Base-by-base conservation (phyloP, 2,888 invertebrate species). In the Villa cingulata region DNA sequence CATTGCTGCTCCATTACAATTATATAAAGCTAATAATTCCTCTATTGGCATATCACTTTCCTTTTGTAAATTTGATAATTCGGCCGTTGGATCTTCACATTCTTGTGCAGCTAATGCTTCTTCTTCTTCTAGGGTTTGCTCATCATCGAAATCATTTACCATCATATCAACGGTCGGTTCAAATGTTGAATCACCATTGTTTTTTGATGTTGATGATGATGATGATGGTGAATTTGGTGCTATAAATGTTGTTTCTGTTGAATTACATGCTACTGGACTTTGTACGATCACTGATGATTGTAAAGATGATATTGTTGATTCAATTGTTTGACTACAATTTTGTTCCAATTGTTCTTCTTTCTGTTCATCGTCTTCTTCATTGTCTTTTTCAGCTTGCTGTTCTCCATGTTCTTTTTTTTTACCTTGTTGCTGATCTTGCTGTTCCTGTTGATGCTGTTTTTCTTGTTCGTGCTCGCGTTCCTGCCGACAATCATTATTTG, bases 1-100 rank as follows among this genome's bases (percentile, higher is more conserved):
- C 41, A 41, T 52, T 38, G 65, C 56, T 75, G 57, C 76, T 72
- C 70, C 80, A 45, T 58, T 49, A 19, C 58, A 86, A 54, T 87
- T 86, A 70, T 96, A 96, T 68, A 92, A 78, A 14, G 90, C 89
- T 59, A 96, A 72, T 49, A 96, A 71, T 64, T 92, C 88, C 62
- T 92, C 92, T 57, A 96, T 74, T 52, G 96, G 95, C 89, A 96
- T 95, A 72, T 95, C 91, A 66, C 92, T 85, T 71, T 94, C 94
- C 75, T 64, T 83, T 65, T 91, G 86, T 53, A 95, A 73, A 64
- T 86, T 88, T 58, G 85, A 84, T 43, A 95, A 76, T 71, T 95
- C 95, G 60, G 86, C 86, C 60, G 83, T 81, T 42, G 87, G 83
- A 69, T 92, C 91, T 58, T 83, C 81, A 42, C 77, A 72, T 70